Evolutionary conservation across 92 coral and sea anemone genomes (phyloP), one percentile per base, ranked within the genome.

Genomic region (Porites cylindrica): DNA sequence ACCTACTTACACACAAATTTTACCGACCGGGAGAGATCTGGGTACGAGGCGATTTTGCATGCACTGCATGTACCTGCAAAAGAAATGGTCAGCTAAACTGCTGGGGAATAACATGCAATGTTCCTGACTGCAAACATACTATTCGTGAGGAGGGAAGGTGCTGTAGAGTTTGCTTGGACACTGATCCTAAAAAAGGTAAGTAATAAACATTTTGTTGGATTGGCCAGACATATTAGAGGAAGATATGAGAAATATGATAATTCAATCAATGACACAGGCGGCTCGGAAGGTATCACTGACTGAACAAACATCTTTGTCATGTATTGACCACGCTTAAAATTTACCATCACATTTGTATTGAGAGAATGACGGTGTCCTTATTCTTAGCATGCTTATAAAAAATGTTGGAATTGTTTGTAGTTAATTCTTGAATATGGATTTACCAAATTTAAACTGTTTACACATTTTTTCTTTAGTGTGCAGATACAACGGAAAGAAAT

Each of bases 81-180:
- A 29, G 73, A 3, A 87, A 51, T 51, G 94, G 96, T n/a, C 90
- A 59, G 76, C 51, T 82, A 59, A 84, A 66, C 19, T 93, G 96
- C 76, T 88, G 92, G 61, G 54, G 69, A 67, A 71, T 93, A 16
- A 51, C 56, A 75, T 93, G 96, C 47, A 81, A 88, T 13, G 78
- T 18, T 69, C 83, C 84, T 5, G 79, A 68, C 14, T 93, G 96
- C 54, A 66, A 52, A 47, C 80, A 82, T n/a, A 29, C 78, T 12
- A 81, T 32, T 29, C 87, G 91, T 21, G 70, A 88, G 14, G 96
- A 93, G 77, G 94, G 88, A 4, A 77, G 96, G 52, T 93, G 96
- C 71, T 93, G 96, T 17, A 75, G 68, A 8, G 88, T 93, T 26
- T 93, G 96, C 59, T 52, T 84, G 82, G 79, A 72, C 61, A 82